Conservation (phyloP, 2,888 invertebrate species). For the Acholoe squamosa region DNA sequence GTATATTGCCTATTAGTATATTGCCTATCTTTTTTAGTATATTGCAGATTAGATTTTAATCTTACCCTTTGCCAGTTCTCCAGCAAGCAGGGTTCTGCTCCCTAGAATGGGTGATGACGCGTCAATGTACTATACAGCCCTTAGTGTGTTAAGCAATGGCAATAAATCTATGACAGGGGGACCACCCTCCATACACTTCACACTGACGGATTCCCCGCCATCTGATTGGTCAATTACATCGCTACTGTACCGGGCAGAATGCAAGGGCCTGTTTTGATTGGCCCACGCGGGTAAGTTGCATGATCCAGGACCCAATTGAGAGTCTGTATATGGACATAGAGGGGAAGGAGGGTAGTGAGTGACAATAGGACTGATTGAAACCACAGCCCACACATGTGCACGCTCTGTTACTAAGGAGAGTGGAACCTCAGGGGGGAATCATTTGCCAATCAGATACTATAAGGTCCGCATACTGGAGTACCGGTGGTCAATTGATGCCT, state of each 20-base stretch:
- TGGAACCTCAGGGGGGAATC: too few relatives aligned
- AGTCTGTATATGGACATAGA: background rate
- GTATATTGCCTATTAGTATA: too few relatives aligned
- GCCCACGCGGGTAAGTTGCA: background rate
- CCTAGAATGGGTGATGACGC: too few relatives aligned
- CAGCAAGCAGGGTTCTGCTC: too few relatives aligned
- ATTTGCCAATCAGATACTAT: too few relatives aligned
- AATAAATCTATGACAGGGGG: background rate
- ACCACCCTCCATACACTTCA: background rate
- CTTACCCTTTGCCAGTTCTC: too few relatives aligned
- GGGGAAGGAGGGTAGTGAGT: background rate
- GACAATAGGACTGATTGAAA: conserved; percentile 22
- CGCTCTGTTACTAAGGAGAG: background rate
- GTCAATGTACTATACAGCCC: too few relatives aligned
- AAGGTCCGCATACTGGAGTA: too few relatives aligned
- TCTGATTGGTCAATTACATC: conserved; percentile 42
- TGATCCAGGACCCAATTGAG: conserved; percentile 22
- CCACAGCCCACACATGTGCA: background rate
- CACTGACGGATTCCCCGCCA: background rate
- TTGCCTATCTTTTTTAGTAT: too few relatives aligned
- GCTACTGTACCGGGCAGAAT: conserved; percentile 25
- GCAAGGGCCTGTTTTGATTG: background rate
- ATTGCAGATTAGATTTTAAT: too few relatives aligned
- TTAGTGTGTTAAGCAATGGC: too few relatives aligned
- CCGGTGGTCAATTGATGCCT: too few relatives aligned